phyloP scores from a whole-genome alignment of 2,888 invertebrate species.

The Eristalis arbustorum region DNA sequence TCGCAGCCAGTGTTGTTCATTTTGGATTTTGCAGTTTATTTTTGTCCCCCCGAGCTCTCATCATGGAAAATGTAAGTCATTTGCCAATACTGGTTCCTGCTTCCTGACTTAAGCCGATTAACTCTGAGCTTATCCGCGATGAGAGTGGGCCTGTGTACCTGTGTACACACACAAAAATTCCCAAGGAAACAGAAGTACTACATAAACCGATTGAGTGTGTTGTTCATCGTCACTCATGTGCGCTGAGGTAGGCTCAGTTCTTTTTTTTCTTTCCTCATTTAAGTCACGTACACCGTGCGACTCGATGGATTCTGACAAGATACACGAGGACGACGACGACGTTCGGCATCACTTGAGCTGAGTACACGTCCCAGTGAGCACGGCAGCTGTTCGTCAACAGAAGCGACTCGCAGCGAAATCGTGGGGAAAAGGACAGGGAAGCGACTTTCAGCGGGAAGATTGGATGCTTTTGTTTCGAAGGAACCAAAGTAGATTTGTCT shows the following conservation, averaged over 20 bases:
- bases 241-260: not conserved
- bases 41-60: not conserved
- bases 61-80: conserved; percentile 8
- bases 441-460: not conserved
- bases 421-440: not conserved
- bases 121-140: conserved; percentile 15
- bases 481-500: not conserved
- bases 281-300: conserved; percentile 14
- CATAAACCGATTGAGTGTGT: conserved; percentile 30
- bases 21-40: not conserved
- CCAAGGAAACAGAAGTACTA: not conserved
- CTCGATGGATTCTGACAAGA: conserved; percentile 23
- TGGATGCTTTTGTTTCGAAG: not conserved
- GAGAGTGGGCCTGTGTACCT: not conserved
- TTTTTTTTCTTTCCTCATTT: not conserved
- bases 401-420: not conserved
- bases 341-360: not conserved
- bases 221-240: conserved; percentile 28
- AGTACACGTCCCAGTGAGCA: conserved; percentile 7
- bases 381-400: not conserved
- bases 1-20: not conserved
- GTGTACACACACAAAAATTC: not conserved
- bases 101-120: conserved; percentile 22
- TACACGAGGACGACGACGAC: not conserved
- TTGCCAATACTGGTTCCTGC: conserved; percentile 1